Base-by-base conservation (phyloP, 2,797 vertebrate species). In the Hephaestus fuliginosus region DNA sequence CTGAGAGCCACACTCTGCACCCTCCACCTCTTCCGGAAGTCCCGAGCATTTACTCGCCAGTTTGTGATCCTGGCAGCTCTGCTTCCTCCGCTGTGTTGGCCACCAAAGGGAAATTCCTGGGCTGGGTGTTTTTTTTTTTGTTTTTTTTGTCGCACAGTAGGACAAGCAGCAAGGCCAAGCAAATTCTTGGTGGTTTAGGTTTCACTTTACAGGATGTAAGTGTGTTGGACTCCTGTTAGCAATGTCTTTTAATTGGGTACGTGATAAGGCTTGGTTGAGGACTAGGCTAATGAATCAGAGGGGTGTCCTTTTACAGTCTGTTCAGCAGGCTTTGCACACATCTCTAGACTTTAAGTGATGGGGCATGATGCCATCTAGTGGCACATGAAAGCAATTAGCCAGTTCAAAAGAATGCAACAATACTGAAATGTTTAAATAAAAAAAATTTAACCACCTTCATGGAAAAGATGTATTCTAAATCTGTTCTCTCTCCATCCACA, bases 71-170 rank as follows among this genome's bases (percentile, higher is more conserved):
- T 80, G 84, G 85, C 89, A 53, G 84, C 49, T 80, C 72, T 66
- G 74, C 83, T 91, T 89, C 89, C 86, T 86, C 77, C 74, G 30
- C 79, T 76, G 76, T 81, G 76, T 68, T 64, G 53, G 81, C 83
- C 53, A 82, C 82, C 78, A 76, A 86, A 58, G 75, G 90, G 90
- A 95, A 90, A 95, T 94, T 95, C 93, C 89, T 92, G 84, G 52
- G 76, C 75, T 84, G 85, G 86, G 84, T 79, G 83, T 2, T 83
- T 89, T 90, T 33, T 33, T 33, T 33, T 25, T 25, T n/a, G n/a
- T 25, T 25, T 25, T 33, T 33, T 67, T 88, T 90, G 80, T 87
- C 12, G 25, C 78, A 83, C 65, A 77, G 62, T 63, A 74, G 77
- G 49, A 63, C 74, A 67, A 82, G 83, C 84, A 87, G 81, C 69